phyloP scores from a whole-genome alignment of 2,888 invertebrate genomes.

The Eilema depressum region DNA sequence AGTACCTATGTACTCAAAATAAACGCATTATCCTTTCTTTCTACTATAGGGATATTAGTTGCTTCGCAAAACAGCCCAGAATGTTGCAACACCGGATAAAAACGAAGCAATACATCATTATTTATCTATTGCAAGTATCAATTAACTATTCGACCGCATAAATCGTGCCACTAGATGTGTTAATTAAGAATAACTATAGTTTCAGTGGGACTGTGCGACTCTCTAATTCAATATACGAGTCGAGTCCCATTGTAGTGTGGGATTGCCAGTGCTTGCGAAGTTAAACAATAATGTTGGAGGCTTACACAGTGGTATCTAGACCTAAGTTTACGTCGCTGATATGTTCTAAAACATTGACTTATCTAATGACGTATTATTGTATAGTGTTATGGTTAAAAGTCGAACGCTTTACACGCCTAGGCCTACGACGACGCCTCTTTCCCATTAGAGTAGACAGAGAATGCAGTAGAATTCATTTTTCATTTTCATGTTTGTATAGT shows the following conservation, averaged over 20 bases:
- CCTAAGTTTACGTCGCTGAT: too few species aligned
- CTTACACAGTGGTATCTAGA: too few species aligned
- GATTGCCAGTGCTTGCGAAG: slow-evolving; percentile 19
- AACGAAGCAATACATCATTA: slow-evolving; percentile 5
- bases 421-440: too few species aligned
- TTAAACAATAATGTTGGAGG: too few species aligned
- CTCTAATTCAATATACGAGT: slow-evolving; percentile 67
- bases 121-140: slow-evolving; percentile 44
- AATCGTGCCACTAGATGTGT: slow-evolving; percentile 70
- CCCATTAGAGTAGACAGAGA: too few species aligned
- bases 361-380: too few species aligned
- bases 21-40: too few species aligned
- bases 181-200: slow-evolving; percentile 78
- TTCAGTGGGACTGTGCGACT: slow-evolving; percentile 57
- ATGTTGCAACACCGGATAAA: too few species aligned
- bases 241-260: not conserved
- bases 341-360: too few species aligned
- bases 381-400: not conserved
- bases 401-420: not conserved
- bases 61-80: too few species aligned
- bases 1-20: too few species aligned
- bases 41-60: too few species aligned
- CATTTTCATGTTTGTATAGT: not conserved
- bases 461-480: not conserved
- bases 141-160: slow-evolving; percentile 52